A percentile compares a stretch with the other conserved stretches of the same genome.
These are phyloP conservation scores for Adelosebastes latens DNA, from an alignment of 2,797 vertebrate genomes.

Conservation along the genomic window DNA sequence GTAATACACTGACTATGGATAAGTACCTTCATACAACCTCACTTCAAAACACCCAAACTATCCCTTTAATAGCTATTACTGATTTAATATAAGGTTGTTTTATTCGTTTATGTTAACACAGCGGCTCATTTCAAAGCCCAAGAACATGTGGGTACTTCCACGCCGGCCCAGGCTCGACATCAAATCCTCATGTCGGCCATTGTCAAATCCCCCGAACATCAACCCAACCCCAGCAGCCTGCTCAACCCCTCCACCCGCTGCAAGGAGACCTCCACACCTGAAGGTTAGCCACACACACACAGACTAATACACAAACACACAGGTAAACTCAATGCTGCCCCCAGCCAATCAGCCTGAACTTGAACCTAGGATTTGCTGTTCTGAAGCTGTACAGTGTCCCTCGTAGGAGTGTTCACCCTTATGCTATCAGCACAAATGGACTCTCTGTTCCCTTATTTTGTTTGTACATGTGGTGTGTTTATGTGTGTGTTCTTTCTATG, in stretches of 20 bases:
- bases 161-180: slow-evolving; percentile 94
- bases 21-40: too few species aligned
- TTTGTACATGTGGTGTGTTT: slow-evolving; percentile 46
- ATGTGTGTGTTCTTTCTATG: slow-evolving; percentile 44
- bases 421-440: slow-evolving; percentile 20
- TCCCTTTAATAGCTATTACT: background rate
- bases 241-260: slow-evolving; percentile 92
- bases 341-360: background rate
- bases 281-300: slow-evolving; percentile 83
- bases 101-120: slow-evolving; percentile 62
- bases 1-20: too few species aligned
- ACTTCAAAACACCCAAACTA: too few species aligned
- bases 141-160: slow-evolving; percentile 91
- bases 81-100: slow-evolving; percentile 8
- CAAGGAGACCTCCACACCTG: slow-evolving; percentile 94
- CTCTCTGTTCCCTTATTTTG: slow-evolving; percentile 47
- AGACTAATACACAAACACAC: background rate
- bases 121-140: slow-evolving; percentile 96
- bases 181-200: slow-evolving; percentile 99
- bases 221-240: slow-evolving; percentile 94
- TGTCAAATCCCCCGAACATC: slow-evolving; percentile 96
- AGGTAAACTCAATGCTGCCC: background rate
- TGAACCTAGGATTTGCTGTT: background rate
- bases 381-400: background rate
- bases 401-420: slow-evolving; percentile 18